Evolutionary conservation across 2,888 invertebrate genomes (phyloP).

Genomic region (Synanthedon andrenaeformis): DNA sequence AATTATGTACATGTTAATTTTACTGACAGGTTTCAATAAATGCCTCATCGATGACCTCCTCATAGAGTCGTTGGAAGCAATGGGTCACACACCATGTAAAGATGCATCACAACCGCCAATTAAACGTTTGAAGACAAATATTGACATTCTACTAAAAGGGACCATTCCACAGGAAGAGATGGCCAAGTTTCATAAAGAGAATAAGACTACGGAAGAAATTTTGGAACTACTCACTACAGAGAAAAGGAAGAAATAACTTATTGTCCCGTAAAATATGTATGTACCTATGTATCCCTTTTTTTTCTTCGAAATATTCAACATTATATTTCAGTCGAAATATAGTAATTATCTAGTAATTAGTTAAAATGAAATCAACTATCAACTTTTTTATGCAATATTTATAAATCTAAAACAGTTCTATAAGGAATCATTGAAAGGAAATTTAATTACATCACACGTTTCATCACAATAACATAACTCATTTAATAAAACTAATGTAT

Average conservation of each 20-base stretch:
- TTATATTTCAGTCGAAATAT: background rate
- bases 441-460: too few relatives aligned
- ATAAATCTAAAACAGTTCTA: too few relatives aligned
- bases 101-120: constrained; percentile 69
- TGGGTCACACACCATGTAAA: constrained; percentile 76
- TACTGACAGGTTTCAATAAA: constrained; percentile 66
- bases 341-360: too few relatives aligned
- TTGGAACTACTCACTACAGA: constrained; percentile 77
- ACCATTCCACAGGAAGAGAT: constrained; percentile 84
- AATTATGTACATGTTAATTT: background rate
- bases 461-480: too few relatives aligned
- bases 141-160: constrained; percentile 82
- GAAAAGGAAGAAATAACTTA: constrained; percentile 23
- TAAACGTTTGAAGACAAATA: constrained; percentile 78
- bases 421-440: too few relatives aligned
- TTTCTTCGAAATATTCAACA: background rate
- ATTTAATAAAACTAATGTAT: too few relatives aligned
- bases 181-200: constrained; percentile 79
- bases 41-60: constrained; percentile 85
- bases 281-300: background rate
- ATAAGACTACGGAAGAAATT: constrained; percentile 82
- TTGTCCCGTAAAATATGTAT: too few relatives aligned
- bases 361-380: too few relatives aligned
- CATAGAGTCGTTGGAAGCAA: constrained; percentile 80
- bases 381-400: too few relatives aligned